Base-by-base conservation (phyloP, 2,113 vertebrate genomes). In the Propithecus coquereli region DNA sequence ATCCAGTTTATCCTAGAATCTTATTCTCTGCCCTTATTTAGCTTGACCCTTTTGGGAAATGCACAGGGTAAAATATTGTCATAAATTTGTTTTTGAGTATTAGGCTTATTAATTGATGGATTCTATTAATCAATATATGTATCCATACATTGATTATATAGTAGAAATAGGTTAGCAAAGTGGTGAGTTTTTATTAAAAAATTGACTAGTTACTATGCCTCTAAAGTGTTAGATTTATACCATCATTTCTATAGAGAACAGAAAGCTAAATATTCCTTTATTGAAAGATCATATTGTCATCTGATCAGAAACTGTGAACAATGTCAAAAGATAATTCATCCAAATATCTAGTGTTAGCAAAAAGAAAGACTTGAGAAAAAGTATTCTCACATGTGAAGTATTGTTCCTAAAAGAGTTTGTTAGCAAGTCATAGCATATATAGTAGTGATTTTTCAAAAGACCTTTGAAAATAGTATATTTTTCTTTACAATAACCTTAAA, bases 391-490 rank as follows among this genome's bases (percentile, higher is more conserved):
- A 94, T 6, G 23, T 13, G 52, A 76, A 68, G 3, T 45, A 22
- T 17, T 89, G 54, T 68, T 96, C 88, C 77, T 87, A 68, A 83
- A 16, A 68, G 50, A 47, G 22, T 80, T 92, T 47, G 96, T 90
- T n/a, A 86, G 25, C 61, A 73, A 73, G 22, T 54, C 76, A 59
- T 68, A 23, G 12, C 37, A 76, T 63, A 54, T 73, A n/a, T 14
- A 95, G 23, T n/a, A 9, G 32, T 68, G 59, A 76, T 30, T 43
- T 92, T 94, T 84, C 25, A 40, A 89, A 88, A 54, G 40, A 77
- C 25, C 37, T 92, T 94, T 85, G 25, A 23, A 93, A 74, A 74
- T 18, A 84, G 17, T 70, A 25, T 13, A 18, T 87, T 57, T 93
- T 50, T 30, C 50, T 81, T 94, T 66, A 73, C 17, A 87, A 40